Evolutionary conservation across 2,113 vertebrate genomes (phyloP).

Genomic region (Chunga burmeisteri): DNA sequence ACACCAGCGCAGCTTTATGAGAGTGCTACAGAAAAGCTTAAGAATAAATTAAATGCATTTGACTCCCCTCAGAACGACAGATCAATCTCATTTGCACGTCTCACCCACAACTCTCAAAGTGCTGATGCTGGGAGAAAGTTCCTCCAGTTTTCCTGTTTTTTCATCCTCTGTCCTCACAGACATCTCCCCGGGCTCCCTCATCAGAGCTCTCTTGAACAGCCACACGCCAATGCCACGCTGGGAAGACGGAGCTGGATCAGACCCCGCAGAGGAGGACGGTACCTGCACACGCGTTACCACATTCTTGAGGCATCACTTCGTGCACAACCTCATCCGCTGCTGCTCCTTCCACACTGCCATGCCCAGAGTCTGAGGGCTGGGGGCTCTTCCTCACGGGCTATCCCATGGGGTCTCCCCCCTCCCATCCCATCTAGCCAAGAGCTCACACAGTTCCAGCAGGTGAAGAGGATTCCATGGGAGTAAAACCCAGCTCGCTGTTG

Average conservation of each 20-base stretch:
- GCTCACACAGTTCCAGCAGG: background rate
- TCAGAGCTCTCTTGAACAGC: background rate
- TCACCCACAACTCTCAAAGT: background rate
- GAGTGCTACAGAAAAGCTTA: background rate
- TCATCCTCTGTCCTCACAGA: background rate
- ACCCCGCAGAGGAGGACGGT: background rate
- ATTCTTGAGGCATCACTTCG: fast-evolving
- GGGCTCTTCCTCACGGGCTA: fast-evolving
- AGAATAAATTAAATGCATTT: background rate
- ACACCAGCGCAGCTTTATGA: background rate
- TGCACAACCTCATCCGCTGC: background rate
- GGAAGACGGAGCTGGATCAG: background rate
- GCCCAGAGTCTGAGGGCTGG: fast-evolving
- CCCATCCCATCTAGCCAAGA: background rate
- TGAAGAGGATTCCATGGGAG: background rate
- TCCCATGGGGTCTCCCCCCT: background rate
- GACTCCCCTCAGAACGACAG: background rate
- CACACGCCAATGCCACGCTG: fast-evolving
- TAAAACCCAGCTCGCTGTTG: background rate
- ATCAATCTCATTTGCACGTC: background rate
- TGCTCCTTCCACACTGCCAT: background rate
- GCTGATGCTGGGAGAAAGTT: background rate
- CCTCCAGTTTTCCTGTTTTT: background rate
- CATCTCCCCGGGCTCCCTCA: background rate
- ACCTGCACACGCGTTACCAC: fast-evolving